Percentiles rank a stretch among this genome's conserved stretches.
Evolutionary conservation across 2,888 invertebrate species (phyloP).

Genomic region (Drosophila atripex): DNA sequence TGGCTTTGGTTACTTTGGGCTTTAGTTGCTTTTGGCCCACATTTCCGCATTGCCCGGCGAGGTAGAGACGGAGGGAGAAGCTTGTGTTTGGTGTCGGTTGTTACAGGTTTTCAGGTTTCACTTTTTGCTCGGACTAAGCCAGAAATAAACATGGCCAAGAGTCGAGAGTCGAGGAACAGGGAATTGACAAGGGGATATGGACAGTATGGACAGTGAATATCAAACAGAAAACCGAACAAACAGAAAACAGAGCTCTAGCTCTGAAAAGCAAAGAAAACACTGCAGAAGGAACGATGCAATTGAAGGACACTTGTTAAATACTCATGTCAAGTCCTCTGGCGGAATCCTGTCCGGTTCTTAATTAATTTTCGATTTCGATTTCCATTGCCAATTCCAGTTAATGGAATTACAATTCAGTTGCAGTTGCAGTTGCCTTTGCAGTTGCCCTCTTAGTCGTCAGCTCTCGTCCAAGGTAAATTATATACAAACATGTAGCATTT

Average conservation of each 20-base stretch:
- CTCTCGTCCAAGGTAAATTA: slow-evolving; percentile 10
- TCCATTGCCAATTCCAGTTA: slow-evolving; percentile 12
- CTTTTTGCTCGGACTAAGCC: slow-evolving; percentile 34
- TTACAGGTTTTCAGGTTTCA: slow-evolving; percentile 32
- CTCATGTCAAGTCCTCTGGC: slow-evolving; percentile 19
- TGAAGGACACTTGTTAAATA: slow-evolving; percentile 37
- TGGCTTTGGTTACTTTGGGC: slow-evolving; percentile 11
- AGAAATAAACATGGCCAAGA: slow-evolving; percentile 39
- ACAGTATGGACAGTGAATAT: not conserved
- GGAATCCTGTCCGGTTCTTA: slow-evolving; percentile 23
- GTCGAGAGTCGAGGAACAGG: not conserved
- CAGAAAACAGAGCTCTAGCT: not conserved
- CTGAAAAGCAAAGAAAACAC: slow-evolving; percentile 2
- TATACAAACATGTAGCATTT: slow-evolving; percentile 5
- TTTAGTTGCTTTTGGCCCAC: slow-evolving; percentile 24
- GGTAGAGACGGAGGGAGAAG: not conserved
- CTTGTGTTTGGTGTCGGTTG: not conserved
- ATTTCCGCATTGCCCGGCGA: slow-evolving; percentile 32
- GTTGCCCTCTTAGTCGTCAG: not conserved
- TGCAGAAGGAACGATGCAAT: slow-evolving; percentile 4
- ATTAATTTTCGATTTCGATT: slow-evolving; percentile 33
- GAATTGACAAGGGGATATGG: slow-evolving; percentile 9
- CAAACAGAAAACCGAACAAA: slow-evolving; percentile 9
- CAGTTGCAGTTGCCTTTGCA: not conserved
- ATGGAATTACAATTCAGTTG: slow-evolving; percentile 31